These are phyloP conservation scores for Plebejus argus DNA, from an alignment of 2,888 invertebrate species.

Conservation along the genomic window DNA sequence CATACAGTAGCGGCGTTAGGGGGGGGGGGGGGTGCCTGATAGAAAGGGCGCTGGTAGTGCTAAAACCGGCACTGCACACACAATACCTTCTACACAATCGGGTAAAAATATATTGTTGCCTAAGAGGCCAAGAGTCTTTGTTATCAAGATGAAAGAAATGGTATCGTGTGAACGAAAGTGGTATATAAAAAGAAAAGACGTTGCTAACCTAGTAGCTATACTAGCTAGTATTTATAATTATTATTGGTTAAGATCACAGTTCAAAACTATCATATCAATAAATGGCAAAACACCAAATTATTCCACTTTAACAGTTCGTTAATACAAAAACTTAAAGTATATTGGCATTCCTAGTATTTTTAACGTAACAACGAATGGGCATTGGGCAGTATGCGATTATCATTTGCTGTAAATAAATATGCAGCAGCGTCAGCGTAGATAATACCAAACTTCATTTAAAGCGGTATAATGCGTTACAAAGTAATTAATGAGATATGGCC, in stretches of 20 bases:
- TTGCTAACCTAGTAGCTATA: not conserved
- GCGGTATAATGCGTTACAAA: conserved; percentile 15
- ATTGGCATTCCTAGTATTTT: too few species aligned
- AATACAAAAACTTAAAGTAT: too few species aligned
- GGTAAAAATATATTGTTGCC: conserved; percentile 26
- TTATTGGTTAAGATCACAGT: not conserved
- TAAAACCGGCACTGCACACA: too few species aligned
- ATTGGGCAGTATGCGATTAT: not conserved
- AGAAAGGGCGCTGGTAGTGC: too few species aligned
- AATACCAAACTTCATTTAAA: conserved; percentile 18
- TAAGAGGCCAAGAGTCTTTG: not conserved
- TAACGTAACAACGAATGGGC: too few species aligned
- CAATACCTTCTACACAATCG: not conserved
- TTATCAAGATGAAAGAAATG: not conserved
- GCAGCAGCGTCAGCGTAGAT: not conserved
- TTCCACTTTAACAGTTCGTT: too few species aligned
- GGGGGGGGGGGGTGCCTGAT: too few species aligned
- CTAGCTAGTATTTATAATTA: not conserved
- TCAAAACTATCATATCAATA: not conserved
- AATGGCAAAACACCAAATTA: too few species aligned
- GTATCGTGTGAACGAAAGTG: not conserved
- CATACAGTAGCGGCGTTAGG: too few species aligned
- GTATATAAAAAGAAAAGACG: not conserved
- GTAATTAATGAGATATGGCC: conserved; percentile 31
- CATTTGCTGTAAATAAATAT: not conserved